These are phyloP conservation scores for Brevimyrus niger DNA, from an alignment of 2,113 vertebrate genomes.

Conservation along the genomic window DNA sequence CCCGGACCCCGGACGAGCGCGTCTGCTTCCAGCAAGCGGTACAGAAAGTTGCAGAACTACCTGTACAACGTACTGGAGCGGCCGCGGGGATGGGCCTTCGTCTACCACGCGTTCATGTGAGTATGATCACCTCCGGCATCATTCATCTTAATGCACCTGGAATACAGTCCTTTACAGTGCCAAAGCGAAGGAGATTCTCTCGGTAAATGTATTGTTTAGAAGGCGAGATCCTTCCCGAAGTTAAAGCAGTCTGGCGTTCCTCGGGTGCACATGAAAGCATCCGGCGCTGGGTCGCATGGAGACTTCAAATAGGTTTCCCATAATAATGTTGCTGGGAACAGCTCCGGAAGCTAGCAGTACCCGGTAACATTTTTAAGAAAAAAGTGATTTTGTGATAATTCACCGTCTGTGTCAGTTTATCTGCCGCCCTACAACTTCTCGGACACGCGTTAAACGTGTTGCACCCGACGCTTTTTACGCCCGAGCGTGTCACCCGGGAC, in stretches of 20 bases:
- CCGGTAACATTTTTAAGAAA: background rate
- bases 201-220: too few species aligned
- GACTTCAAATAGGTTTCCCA: background rate
- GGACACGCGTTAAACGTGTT: background rate
- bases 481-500: background rate
- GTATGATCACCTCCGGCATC: conserved; percentile 33
- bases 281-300: background rate
- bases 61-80: conserved; percentile 88
- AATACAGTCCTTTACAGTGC: background rate
- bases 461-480: background rate
- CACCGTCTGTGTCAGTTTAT: background rate
- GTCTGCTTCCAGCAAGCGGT: conserved; percentile 69
- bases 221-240: background rate
- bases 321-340: background rate
- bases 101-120: conserved; percentile 91
- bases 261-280: background rate
- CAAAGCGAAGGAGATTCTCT: background rate
- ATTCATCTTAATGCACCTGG: background rate
- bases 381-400: background rate
- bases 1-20: conserved; percentile 59
- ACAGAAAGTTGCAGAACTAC: conserved; percentile 77
- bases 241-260: background rate
- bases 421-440: background rate
- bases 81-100: conserved; percentile 82
- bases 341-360: background rate